phyloP scores from a whole-genome alignment of 2,113 vertebrate species.

The Syngnathus typhle region DNA sequence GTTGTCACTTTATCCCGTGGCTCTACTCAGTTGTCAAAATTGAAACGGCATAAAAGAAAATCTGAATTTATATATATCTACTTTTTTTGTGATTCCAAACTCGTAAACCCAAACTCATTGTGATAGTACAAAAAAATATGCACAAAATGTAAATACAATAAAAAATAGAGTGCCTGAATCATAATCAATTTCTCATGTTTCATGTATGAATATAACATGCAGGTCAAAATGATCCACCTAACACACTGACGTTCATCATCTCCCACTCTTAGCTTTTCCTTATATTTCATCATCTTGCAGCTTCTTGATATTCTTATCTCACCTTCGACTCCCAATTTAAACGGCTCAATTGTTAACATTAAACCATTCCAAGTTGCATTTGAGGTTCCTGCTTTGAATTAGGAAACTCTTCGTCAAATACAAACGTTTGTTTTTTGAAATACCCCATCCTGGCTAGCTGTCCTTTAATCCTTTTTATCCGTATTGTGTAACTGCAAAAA shows the following conservation, averaged over 20 bases:
- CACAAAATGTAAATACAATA: not conserved
- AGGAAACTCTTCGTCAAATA: not conserved
- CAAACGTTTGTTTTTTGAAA: not conserved
- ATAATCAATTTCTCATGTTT: not conserved
- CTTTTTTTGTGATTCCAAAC: not conserved
- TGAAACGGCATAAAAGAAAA: not conserved
- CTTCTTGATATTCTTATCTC: conserved; percentile 46
- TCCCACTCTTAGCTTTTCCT: not conserved
- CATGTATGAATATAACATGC: conserved; percentile 49
- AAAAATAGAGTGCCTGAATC: not conserved
- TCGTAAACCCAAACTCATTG: not conserved
- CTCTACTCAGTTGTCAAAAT: conserved; percentile 2
- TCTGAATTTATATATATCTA: not conserved
- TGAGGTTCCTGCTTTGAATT: conserved; percentile 1
- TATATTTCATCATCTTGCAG: conserved; percentile 42
- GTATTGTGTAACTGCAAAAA: conserved; percentile 12
- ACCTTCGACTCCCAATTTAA: conserved; percentile 11
- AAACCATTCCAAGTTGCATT: not conserved
- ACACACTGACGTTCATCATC: not conserved
- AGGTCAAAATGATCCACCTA: conserved; percentile 29
- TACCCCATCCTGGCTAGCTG: not conserved
- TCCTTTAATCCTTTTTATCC: not conserved
- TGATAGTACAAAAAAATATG: not conserved
- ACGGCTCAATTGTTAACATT: not conserved
- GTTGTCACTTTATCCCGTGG: conserved; percentile 6